phyloP scores from a whole-genome alignment of 2,888 invertebrate species.

The Drosophila demipolita region DNA sequence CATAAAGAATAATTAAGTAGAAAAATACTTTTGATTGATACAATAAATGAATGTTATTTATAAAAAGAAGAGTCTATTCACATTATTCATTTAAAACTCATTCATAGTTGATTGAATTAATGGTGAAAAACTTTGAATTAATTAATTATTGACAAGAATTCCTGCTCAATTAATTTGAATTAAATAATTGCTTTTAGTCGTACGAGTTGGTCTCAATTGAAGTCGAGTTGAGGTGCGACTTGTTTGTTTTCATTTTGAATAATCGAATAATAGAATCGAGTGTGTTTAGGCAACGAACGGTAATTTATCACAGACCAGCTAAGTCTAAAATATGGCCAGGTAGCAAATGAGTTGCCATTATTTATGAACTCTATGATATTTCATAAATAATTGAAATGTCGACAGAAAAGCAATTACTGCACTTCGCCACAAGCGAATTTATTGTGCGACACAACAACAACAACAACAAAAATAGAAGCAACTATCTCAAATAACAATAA shows the following conservation, averaged over 20 bases:
- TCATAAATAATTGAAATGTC: constrained; percentile 80
- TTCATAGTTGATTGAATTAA: background rate
- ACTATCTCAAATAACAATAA: constrained; percentile 13
- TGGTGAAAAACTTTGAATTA: background rate
- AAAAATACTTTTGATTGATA: background rate
- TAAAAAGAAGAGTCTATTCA: background rate
- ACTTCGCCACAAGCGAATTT: constrained; percentile 52
- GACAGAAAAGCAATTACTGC: constrained; percentile 62
- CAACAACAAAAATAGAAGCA: constrained; percentile 19
- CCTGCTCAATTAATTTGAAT: constrained; percentile 20
- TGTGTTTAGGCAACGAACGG: constrained; percentile 34
- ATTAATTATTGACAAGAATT: background rate
- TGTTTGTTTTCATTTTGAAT: constrained; percentile 29
- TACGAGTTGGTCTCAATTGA: constrained; percentile 31
- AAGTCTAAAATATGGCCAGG: constrained; percentile 39
- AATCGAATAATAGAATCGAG: constrained; percentile 25
- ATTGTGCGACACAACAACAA: constrained; percentile 31
- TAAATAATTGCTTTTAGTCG: constrained; percentile 19
- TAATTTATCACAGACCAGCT: constrained; percentile 52
- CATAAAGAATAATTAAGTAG: too few species aligned
- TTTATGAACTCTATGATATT: constrained; percentile 62
- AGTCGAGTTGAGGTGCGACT: constrained; percentile 31
- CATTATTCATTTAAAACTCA: background rate
- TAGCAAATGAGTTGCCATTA: constrained; percentile 53
- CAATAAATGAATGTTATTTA: background rate